A percentile compares a stretch with the other conserved stretches of the same genome.
phyloP scores from a whole-genome alignment of 2,797 vertebrate genomes.

The Pseudochirops cupreus region DNA sequence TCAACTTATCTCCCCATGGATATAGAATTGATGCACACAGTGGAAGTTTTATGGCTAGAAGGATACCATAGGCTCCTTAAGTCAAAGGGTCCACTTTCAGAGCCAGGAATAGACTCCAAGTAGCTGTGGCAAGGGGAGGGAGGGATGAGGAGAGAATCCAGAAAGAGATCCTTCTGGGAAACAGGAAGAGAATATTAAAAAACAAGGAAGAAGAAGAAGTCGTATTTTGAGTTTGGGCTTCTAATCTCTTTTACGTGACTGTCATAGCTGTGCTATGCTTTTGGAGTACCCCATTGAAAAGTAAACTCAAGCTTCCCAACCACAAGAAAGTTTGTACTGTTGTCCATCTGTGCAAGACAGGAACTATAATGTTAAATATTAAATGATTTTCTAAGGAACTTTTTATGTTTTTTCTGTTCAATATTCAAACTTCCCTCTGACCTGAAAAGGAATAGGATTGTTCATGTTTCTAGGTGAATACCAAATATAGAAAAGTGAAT shows the following conservation, averaged over 20 bases:
- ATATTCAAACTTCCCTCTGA: not conserved
- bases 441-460: not conserved
- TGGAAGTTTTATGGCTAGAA: not conserved
- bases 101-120: not conserved
- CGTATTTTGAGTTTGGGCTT: not conserved
- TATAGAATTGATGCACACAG: not conserved
- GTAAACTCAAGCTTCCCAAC: not conserved
- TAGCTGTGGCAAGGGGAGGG: not conserved
- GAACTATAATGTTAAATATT: not conserved
- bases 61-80: not conserved
- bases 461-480: not conserved
- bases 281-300: not conserved
- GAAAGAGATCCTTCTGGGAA: not conserved
- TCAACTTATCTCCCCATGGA: not conserved
- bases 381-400: not conserved
- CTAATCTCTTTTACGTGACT: not conserved
- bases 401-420: not conserved
- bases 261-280: not conserved
- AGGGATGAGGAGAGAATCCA: not conserved
- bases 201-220: not conserved
- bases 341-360: not conserved
- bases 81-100: not conserved
- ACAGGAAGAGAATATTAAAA: not conserved
- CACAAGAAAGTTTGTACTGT: not conserved
- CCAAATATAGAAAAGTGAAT: not conserved